These are phyloP conservation scores for Chloropsis cyanopogon DNA, from an alignment of 2,113 vertebrate genomes.

Conservation along the genomic window DNA sequence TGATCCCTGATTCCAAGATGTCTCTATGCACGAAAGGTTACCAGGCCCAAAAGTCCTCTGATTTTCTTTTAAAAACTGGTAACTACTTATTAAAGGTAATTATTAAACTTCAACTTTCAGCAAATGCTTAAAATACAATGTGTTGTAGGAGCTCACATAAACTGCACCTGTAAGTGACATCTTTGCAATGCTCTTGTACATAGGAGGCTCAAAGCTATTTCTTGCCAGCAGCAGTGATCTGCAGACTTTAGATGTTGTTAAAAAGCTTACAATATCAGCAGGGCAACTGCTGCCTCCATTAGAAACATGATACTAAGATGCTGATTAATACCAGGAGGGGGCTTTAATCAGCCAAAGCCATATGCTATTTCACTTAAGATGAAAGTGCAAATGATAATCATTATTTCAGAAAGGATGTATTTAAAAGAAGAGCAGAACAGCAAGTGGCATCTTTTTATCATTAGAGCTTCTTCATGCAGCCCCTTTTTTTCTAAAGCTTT, in stretches of 20 bases:
- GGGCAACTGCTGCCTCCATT: slow-evolving; percentile 70
- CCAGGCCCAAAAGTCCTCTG: neutral
- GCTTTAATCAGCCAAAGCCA: slow-evolving; percentile 76
- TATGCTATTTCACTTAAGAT: slow-evolving; percentile 77
- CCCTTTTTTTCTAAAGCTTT: slow-evolving; percentile 51
- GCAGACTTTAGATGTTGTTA: slow-evolving; percentile 65
- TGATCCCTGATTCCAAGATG: neutral
- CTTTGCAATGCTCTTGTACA: slow-evolving; percentile 43
- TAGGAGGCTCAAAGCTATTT: slow-evolving; percentile 63
- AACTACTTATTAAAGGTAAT: neutral
- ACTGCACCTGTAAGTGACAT: slow-evolving; percentile 60
- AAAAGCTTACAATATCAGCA: slow-evolving; percentile 70
- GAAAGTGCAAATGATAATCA: slow-evolving; percentile 77
- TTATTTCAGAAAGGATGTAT: slow-evolving; percentile 73
- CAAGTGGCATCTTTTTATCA: slow-evolving; percentile 75
- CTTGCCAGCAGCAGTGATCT: slow-evolving; percentile 63
- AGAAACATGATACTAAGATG: slow-evolving; percentile 72
- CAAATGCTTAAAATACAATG: neutral
- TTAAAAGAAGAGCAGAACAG: slow-evolving; percentile 74
- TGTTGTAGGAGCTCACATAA: slow-evolving; percentile 30
- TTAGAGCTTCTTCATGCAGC: slow-evolving; percentile 56
- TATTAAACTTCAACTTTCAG: neutral
- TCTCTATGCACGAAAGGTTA: neutral
- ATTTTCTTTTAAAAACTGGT: neutral
- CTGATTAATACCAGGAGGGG: slow-evolving; percentile 81